phyloP scores from a whole-genome alignment of 2,797 vertebrate genomes.

The Rhinoraja longicauda region DNA sequence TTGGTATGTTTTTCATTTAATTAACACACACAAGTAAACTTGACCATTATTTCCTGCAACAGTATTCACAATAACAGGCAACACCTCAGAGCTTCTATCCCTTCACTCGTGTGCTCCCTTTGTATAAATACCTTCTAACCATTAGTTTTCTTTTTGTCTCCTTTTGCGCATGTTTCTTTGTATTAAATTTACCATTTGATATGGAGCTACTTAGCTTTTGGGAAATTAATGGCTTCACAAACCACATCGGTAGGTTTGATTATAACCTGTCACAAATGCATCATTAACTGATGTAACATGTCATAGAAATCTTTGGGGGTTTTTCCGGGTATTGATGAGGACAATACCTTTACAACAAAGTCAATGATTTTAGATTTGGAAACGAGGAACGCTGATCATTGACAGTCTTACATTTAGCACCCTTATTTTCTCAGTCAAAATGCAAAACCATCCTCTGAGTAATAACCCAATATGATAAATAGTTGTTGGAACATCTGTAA shows the following conservation, averaged over 20 bases:
- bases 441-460: background rate
- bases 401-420: background rate
- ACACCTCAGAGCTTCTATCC: background rate
- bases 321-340: background rate
- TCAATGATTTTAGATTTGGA: background rate
- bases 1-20: background rate
- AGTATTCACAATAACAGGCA: background rate
- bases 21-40: background rate
- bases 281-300: conserved; percentile 12
- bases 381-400: background rate
- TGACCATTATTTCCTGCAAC: background rate
- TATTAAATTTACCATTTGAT: conserved; percentile 15
- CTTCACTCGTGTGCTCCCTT: background rate
- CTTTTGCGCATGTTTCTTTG: background rate
- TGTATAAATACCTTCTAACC: background rate
- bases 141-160: background rate
- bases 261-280: background rate
- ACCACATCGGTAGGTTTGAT: background rate
- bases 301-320: background rate
- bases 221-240: conserved; percentile 11
- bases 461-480: conserved; percentile 7
- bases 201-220: background rate
- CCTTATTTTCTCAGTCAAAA: background rate
- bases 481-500: background rate
- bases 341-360: background rate